Evolutionary conservation across 2,113 vertebrate genomes (phyloP).

Genomic region (Psophia crepitans): DNA sequence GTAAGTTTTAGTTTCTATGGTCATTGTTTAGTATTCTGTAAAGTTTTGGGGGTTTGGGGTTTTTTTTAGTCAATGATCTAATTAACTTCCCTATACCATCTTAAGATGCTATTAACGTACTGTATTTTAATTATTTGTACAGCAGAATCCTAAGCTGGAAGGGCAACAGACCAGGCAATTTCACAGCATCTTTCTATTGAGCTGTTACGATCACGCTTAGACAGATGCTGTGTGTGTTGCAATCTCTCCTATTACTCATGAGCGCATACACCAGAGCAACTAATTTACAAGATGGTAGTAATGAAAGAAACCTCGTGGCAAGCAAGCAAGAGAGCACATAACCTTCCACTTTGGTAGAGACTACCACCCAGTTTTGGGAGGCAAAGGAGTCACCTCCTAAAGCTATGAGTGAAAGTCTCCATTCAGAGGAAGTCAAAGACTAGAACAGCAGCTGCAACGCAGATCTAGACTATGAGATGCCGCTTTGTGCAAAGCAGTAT

Average conservation of each 20-base stretch:
- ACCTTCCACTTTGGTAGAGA: background rate
- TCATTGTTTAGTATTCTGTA: background rate
- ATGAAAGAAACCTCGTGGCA: background rate
- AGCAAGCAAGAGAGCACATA: background rate
- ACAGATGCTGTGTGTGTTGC: background rate
- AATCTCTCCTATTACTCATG: background rate
- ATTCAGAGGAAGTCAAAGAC: background rate
- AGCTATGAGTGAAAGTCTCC: background rate
- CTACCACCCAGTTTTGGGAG: background rate
- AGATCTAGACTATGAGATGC: background rate
- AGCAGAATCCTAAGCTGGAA: background rate
- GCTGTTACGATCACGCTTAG: background rate
- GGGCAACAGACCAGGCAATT: background rate
- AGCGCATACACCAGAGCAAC: background rate
- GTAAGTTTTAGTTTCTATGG: background rate
- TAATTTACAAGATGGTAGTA: background rate
- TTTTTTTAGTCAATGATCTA: background rate
- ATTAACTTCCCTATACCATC: background rate
- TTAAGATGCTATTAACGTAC: background rate
- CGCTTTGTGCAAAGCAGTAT: background rate
- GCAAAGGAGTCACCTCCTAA: background rate
- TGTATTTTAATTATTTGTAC: background rate
- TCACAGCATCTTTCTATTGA: background rate
- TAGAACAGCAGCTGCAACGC: background rate
- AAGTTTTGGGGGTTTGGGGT: background rate